phyloP scores from a whole-genome alignment of 2,888 invertebrate genomes.

The Hoplodrina ambigua region DNA sequence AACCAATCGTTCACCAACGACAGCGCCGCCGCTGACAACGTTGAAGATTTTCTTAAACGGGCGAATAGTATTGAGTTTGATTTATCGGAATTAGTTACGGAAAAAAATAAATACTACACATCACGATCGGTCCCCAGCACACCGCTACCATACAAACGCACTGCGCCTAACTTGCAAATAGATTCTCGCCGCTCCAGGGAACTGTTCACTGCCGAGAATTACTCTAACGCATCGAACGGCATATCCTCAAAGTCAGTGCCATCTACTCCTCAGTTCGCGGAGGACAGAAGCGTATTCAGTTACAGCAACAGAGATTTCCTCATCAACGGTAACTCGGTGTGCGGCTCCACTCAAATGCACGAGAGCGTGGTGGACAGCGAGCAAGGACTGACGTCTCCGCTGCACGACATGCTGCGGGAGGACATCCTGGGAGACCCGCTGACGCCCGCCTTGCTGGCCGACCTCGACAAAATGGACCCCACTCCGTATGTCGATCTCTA shows the following conservation, averaged over 20 bases:
- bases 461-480: constrained; percentile 86
- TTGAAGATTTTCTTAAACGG: constrained; percentile 85
- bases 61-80: constrained; percentile 87
- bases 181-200: constrained; percentile 83
- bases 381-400: constrained; percentile 78
- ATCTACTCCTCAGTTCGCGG: constrained; percentile 91
- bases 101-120: constrained; percentile 86
- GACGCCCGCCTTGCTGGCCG: constrained; percentile 84
- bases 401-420: constrained; percentile 85
- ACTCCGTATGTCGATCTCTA: constrained; percentile 88
- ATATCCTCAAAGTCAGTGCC: constrained; percentile 94
- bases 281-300: constrained; percentile 89
- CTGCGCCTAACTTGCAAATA: constrained; percentile 80
- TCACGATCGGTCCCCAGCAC: constrained; percentile 93
- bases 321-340: constrained; percentile 91
- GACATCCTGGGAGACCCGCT: constrained; percentile 81
- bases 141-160: constrained; percentile 90
- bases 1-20: constrained; percentile 79
- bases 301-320: constrained; percentile 91
- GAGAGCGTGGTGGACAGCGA: constrained; percentile 77
- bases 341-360: constrained; percentile 74
- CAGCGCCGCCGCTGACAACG: constrained; percentile 75
- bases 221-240: constrained; percentile 82
- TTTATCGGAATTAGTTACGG: constrained; percentile 80
- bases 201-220: constrained; percentile 78